Conservation (phyloP, 1,140 invertebrate species). For the Danaus melanippus region DNA sequence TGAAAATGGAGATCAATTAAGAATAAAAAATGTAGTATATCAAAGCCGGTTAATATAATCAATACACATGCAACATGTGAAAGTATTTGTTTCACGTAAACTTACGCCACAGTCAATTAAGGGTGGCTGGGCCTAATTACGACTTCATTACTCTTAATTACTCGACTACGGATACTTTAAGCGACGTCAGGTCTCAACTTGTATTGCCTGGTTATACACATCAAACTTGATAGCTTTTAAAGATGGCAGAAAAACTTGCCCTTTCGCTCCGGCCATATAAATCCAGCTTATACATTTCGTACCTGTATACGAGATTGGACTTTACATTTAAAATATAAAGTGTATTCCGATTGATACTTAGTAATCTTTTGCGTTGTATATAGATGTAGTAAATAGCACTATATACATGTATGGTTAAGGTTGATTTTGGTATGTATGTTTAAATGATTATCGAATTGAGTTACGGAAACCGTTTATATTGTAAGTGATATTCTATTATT, state of each 20-base stretch:
- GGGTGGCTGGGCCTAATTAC: slow-evolving; percentile 9
- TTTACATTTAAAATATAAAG: not conserved
- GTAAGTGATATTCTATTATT: slow-evolving; percentile 12
- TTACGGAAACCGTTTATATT: slow-evolving; percentile 15
- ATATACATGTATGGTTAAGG: no score
- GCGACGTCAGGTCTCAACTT: slow-evolving; percentile 7
- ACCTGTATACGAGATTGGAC: not conserved
- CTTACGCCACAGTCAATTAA: slow-evolving; percentile 13
- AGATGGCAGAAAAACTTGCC: slow-evolving; percentile 13
- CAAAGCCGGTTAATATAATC: no score
- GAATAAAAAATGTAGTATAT: no score
- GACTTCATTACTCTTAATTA: slow-evolving; percentile 14
- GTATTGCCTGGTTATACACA: slow-evolving; percentile 11
- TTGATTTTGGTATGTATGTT: not conserved
- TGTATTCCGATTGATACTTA: not conserved
- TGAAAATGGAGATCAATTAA: no score
- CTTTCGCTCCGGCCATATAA: slow-evolving; percentile 6
- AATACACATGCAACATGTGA: no score
- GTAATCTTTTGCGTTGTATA: no score
- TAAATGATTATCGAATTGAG: slow-evolving; percentile 2
- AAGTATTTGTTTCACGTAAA: no score
- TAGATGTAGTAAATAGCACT: no score
- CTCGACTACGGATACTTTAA: slow-evolving; percentile 4
- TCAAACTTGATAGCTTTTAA: slow-evolving; percentile 7
- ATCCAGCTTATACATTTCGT: slow-evolving; percentile 2